phyloP scores from a whole-genome alignment of 2,888 invertebrate species.

The Platycnemis pennipes region DNA sequence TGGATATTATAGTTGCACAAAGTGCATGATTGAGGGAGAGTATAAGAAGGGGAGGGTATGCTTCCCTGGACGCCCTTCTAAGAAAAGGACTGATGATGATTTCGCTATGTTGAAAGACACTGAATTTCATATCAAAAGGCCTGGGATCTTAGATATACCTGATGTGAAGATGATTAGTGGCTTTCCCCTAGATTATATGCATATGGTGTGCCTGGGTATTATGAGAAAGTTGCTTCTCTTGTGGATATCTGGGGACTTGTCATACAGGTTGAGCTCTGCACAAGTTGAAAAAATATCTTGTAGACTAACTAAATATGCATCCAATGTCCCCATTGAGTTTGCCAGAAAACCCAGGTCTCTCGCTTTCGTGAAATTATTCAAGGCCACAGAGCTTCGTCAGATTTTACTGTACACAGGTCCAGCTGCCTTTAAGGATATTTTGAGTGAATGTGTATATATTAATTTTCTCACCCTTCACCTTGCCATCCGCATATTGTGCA shows the following conservation, averaged over 20 bases:
- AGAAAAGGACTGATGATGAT: neutral
- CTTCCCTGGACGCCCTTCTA: neutral
- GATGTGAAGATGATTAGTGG: neutral
- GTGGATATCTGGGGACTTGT: neutral
- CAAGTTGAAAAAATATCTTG: neutral
- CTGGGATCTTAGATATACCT: neutral
- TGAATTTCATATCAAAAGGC: neutral
- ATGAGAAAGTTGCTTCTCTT: neutral
- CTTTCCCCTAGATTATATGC: neutral
- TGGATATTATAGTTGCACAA: neutral
- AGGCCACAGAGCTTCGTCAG: constrained; percentile 26
- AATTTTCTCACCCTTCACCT: neutral
- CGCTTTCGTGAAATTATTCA: neutral
- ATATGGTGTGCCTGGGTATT: neutral
- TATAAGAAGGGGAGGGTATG: neutral
- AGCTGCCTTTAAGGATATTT: neutral
- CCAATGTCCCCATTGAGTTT: neutral
- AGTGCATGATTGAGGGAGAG: neutral
- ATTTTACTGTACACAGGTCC: constrained; percentile 25
- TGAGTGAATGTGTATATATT: neutral
- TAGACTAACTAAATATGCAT: neutral
- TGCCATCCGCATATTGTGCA: neutral
- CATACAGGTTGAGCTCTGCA: neutral
- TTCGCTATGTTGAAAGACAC: neutral
- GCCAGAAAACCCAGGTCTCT: neutral